A percentile compares a stretch with the other conserved stretches of the same genome.
phyloP scores from a whole-genome alignment of 2,797 vertebrate genomes.

The Peromyscus attwateri region DNA sequence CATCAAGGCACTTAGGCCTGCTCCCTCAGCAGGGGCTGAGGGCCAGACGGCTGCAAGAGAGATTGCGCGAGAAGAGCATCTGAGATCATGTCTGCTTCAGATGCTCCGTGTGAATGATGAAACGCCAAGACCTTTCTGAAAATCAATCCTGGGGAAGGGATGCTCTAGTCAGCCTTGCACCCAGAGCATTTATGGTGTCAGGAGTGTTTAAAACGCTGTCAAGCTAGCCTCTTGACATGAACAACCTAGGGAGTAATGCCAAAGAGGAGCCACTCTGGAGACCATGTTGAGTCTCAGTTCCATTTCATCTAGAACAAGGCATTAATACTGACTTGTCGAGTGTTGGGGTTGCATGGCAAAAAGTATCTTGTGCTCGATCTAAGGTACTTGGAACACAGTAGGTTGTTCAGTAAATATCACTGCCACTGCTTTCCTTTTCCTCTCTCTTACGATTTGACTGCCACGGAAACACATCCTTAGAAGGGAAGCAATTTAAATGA shows the following conservation, averaged over 20 bases:
- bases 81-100: background rate
- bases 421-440: background rate
- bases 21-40: background rate
- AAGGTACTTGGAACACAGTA: background rate
- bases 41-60: background rate
- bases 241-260: background rate
- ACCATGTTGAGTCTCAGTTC: background rate
- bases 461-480: slow-evolving; percentile 26
- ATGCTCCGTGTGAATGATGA: background rate
- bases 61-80: background rate
- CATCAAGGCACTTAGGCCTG: background rate
- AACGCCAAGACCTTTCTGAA: background rate
- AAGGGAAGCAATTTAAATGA: slow-evolving; percentile 64
- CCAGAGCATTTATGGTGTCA: background rate
- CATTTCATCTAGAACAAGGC: background rate
- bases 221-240: background rate
- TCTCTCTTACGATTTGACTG: background rate
- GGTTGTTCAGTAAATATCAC: background rate
- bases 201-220: background rate
- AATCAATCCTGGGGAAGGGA: background rate
- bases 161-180: background rate
- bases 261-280: background rate
- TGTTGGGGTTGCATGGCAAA: background rate
- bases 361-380: background rate
- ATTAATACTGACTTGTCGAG: background rate